These are phyloP conservation scores for Cyanoderma ruficeps DNA, from an alignment of 2,113 vertebrate species.

Conservation along the genomic window DNA sequence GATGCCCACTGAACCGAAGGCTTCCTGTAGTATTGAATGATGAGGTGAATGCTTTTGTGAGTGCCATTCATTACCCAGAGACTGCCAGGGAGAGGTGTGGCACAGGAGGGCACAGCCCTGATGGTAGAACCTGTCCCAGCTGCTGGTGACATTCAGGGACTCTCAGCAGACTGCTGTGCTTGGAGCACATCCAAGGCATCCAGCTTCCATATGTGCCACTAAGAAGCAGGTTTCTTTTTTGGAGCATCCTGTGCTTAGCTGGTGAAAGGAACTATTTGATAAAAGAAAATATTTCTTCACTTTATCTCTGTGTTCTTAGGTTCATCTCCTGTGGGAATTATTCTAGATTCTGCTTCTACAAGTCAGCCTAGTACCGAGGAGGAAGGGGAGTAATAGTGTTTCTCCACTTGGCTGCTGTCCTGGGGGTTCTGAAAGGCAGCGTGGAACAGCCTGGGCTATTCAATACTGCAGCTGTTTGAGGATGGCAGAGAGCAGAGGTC, in stretches of 20 bases:
- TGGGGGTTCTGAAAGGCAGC: not conserved
- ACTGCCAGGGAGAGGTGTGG: not conserved
- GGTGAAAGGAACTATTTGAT: not conserved
- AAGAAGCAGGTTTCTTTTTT: not conserved
- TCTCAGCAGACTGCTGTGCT: not conserved
- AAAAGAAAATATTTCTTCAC: not conserved
- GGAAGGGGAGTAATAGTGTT: not conserved
- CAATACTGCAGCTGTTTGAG: conserved; percentile 4
- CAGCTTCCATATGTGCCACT: not conserved
- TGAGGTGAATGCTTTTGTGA: not conserved
- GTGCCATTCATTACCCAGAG: not conserved
- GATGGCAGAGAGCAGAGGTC: not conserved
- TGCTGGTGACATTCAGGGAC: not conserved
- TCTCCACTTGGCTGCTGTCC: not conserved
- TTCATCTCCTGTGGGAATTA: not conserved
- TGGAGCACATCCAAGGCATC: not conserved
- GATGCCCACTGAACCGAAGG: not conserved
- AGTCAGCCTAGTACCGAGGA: not conserved
- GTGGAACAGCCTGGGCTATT: not conserved
- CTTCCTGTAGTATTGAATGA: not conserved
- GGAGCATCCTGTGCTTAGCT: not conserved
- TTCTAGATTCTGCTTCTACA: not conserved
- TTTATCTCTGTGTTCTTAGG: not conserved
- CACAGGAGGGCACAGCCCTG: not conserved
- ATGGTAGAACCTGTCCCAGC: not conserved